These are phyloP conservation scores for Prionailurus bengalensis DNA, from an alignment of 2,113 vertebrate species.

Conservation along the genomic window DNA sequence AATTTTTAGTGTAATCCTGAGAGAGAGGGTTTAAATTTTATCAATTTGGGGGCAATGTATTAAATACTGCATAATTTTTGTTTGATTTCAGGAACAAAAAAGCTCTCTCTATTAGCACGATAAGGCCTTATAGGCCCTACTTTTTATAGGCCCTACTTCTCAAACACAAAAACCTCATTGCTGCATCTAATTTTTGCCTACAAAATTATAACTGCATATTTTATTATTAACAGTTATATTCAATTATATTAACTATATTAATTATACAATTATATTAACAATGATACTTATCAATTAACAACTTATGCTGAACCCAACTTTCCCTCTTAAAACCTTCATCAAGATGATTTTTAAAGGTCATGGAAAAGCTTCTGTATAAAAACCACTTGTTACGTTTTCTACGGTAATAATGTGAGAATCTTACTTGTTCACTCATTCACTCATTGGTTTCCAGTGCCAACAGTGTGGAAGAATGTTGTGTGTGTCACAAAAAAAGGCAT, in stretches of 20 bases:
- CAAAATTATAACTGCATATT: background rate
- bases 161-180: background rate
- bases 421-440: background rate
- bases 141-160: background rate
- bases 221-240: background rate
- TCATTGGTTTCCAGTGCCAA: background rate
- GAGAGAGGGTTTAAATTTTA: background rate
- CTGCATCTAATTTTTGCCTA: background rate
- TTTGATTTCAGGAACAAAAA: background rate
- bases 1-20: background rate
- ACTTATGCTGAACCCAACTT: background rate
- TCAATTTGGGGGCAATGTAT: background rate
- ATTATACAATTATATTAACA: background rate
- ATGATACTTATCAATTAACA: background rate
- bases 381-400: background rate
- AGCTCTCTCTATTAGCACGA: background rate
- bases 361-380: background rate
- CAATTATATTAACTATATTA: background rate
- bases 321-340: background rate
- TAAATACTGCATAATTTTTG: background rate
- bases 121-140: background rate
- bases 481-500: background rate
- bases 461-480: background rate
- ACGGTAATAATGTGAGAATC: background rate
- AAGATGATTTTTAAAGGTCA: background rate